Evolutionary conservation across 2,113 vertebrate species (phyloP), one percentile per base, ranked within the genome.

Genomic region (Callithrix jacchus): DNA sequence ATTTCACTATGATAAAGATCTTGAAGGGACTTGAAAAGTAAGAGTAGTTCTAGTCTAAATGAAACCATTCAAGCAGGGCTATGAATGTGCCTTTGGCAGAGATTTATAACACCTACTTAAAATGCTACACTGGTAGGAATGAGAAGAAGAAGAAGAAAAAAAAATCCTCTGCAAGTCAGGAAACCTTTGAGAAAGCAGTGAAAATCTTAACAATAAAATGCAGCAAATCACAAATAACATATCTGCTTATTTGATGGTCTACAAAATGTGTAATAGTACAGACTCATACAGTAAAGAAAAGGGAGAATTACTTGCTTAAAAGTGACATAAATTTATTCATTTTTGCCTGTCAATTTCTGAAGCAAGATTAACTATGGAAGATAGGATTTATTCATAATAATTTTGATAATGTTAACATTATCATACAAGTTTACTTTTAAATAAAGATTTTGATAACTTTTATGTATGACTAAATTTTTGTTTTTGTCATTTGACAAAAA

Each of bases 41-140:
- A 94, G 89, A 56, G 32, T 40, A 76, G 82, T 94, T 54, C 82
- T 80, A 21, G 80, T 76, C 77, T 98, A 91, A 98, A 97, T 94
- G 96, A 94, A 97, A 95, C 95, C 91, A 97, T 97, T 96, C 96
- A 98, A 96, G 66, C 89, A 96, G 47, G 93, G 93, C 89, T 95
- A 95, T 98, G 96, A 96, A 98, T 97, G 97, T 92, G 93, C 93
- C 95, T 96, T 97, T 97, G 97, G 97, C 95, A 98, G 95, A 97
- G 96, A 97, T 97, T 98, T 98, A 95, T 95, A 96, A 96, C 58
- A 92, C 45, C 89, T 95, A 94, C 93, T 98, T 98, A 98, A 97
- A 94, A 98, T 98, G 97, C 97, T 97, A 88, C 58, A 16, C 70
- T 87, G 66, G 95, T 97, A 98, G 96, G 86, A 97, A 96, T 94